Percentiles rank a stretch among this genome's conserved stretches.
phyloP scores from a whole-genome alignment of 2,797 vertebrate genomes.

The Eulemur mongoz region DNA sequence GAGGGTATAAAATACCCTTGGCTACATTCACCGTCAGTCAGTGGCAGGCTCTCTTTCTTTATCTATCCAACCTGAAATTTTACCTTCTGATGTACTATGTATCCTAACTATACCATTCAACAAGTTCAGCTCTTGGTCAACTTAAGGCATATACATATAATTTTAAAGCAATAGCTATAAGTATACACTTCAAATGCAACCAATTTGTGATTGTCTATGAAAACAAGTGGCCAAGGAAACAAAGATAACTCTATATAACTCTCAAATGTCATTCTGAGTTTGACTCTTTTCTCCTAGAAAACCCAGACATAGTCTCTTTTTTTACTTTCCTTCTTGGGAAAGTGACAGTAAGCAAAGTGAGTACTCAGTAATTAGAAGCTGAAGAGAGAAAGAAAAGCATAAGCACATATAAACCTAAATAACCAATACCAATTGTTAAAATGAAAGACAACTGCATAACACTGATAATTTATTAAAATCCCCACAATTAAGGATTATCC shows the following conservation, averaged over 20 bases:
- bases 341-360: neutral
- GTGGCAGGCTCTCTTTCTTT: neutral
- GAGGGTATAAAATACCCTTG: neutral
- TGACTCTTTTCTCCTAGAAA: slow-evolving; percentile 17
- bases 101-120: neutral
- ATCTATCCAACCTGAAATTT: neutral
- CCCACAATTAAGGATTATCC: slow-evolving; percentile 3
- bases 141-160: neutral
- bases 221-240: slow-evolving; percentile 5
- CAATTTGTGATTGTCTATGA: neutral
- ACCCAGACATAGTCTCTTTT: neutral
- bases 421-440: slow-evolving; percentile 25
- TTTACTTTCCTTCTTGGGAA: neutral
- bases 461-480: slow-evolving; percentile 30
- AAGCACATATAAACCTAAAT: neutral
- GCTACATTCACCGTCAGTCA: neutral
- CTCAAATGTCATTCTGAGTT: neutral
- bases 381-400: neutral
- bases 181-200: neutral
- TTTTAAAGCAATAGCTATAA: neutral
- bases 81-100: neutral
- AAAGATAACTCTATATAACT: neutral
- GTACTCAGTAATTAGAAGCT: neutral
- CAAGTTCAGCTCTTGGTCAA: slow-evolving; percentile 12
- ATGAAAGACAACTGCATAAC: slow-evolving; percentile 9